Percentiles rank a stretch among this genome's conserved stretches.
Conservation (phyloP, 2,113 vertebrate genomes). For the Nerophis lumbriciformis region DNA sequence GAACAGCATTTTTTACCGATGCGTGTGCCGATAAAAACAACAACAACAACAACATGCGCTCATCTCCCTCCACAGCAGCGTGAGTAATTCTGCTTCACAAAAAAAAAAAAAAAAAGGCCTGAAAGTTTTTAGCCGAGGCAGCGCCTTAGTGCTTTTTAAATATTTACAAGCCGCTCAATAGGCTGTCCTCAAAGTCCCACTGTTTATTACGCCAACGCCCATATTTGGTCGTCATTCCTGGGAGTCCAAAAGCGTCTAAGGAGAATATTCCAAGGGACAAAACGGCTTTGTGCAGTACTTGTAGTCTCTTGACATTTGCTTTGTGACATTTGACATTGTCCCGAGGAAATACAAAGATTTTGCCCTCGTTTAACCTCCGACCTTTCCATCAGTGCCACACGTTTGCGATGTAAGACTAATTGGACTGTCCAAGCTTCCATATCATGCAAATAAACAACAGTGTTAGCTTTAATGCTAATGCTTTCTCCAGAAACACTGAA, state of each 20-base stretch:
- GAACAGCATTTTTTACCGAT: constrained; percentile 28
- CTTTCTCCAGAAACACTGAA: too few relatives aligned
- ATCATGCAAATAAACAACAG: not conserved
- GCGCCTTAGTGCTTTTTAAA: constrained; percentile 63
- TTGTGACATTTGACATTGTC: constrained; percentile 27
- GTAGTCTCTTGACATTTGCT: constrained; percentile 30
- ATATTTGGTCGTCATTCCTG: too few relatives aligned
- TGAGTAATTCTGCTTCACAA: constrained; percentile 1
- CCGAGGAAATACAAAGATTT: constrained; percentile 13
- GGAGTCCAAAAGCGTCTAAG: constrained; percentile 24
- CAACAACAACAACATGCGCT: constrained; percentile 36
- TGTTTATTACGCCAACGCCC: too few relatives aligned
- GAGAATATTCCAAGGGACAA: not conserved
- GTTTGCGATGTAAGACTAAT: too few relatives aligned
- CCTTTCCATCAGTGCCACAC: not conserved
- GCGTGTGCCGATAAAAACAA: constrained; percentile 30
- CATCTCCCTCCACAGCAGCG: constrained; percentile 10
- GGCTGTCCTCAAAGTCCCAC: constrained; percentile 44
- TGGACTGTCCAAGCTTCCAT: not conserved
- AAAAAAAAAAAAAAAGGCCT: too few relatives aligned
- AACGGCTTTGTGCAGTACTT: not conserved
- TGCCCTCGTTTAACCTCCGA: constrained; percentile 26
- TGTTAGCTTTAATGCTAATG: not conserved
- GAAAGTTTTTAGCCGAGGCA: constrained; percentile 58
- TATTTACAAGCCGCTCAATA: constrained; percentile 74